phyloP scores from a whole-genome alignment of 2,888 invertebrate species.

The Meganola albula region DNA sequence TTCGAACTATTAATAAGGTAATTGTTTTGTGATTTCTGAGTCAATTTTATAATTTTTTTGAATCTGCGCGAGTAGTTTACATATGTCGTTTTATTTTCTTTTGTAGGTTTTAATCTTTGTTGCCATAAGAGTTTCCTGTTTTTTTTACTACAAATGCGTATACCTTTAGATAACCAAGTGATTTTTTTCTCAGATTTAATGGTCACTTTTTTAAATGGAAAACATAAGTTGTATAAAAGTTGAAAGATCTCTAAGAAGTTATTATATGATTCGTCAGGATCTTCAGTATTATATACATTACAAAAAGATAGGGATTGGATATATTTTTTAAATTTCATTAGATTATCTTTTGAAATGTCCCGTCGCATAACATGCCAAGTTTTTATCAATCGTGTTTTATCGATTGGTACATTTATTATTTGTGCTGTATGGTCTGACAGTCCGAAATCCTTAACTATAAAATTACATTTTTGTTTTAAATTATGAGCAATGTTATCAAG shows the following conservation, averaged over 20 bases:
- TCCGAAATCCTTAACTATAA: not conserved
- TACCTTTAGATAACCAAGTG: conserved; percentile 6
- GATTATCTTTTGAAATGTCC: conserved; percentile 1
- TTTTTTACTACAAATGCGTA: conserved; percentile 5
- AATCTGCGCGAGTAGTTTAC: not conserved
- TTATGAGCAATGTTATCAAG: conserved; percentile 5
- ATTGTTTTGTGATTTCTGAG: too few species aligned
- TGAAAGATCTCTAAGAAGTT: conserved; percentile 2
- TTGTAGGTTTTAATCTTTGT: conserved; percentile 1
- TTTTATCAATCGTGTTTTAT: conserved; percentile 1
- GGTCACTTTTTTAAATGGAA: too few species aligned
- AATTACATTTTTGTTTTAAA: not conserved
- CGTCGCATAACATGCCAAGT: not conserved
- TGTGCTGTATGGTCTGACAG: conserved; percentile 4
- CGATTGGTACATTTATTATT: not conserved
- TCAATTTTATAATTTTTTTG: too few species aligned
- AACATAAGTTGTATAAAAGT: conserved; percentile 4
- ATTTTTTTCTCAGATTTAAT: not conserved
- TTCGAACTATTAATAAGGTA: too few species aligned
- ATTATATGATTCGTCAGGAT: conserved; percentile 4
- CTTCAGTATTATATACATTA: not conserved
- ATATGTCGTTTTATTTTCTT: conserved; percentile 2
- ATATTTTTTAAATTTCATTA: conserved; percentile 1
- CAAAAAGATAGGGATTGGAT: conserved; percentile 4
- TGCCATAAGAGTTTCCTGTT: conserved; percentile 2